phyloP scores from a whole-genome alignment of 1,140 invertebrate species.

The Lineus longissimus region DNA sequence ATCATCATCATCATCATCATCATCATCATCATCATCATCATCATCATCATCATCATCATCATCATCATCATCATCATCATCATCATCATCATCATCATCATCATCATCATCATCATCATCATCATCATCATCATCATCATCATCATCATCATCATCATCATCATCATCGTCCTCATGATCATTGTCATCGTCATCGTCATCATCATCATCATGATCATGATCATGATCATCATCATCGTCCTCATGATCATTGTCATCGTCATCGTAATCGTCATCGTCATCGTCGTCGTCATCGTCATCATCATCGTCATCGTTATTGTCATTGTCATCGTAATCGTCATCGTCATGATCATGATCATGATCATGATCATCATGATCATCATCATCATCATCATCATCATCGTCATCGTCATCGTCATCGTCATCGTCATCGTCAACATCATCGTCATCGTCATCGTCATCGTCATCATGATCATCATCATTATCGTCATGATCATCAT shows the following conservation, averaged over 20 bases:
- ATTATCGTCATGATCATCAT: too few relatives aligned
- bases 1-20: slow-evolving; percentile 9
- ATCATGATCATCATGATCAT: slow-evolving; percentile 9
- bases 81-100: slow-evolving; percentile 13
- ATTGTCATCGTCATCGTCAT: slow-evolving; percentile 13
- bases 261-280: too few relatives aligned
- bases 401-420: slow-evolving; percentile 8
- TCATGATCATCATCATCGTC: slow-evolving; percentile 9
- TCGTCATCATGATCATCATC: too few relatives aligned
- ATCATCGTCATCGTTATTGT: neutral
- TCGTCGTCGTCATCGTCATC: too few relatives aligned
- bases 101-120: slow-evolving; percentile 17
- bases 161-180: slow-evolving; percentile 16
- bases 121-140: slow-evolving; percentile 13
- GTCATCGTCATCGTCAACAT: too few relatives aligned
- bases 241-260: too few relatives aligned
- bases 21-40: slow-evolving; percentile 13
- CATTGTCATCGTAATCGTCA: too few relatives aligned
- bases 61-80: slow-evolving; percentile 10
- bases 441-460: too few relatives aligned
- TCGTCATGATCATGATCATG: too few relatives aligned
- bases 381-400: slow-evolving; percentile 12
- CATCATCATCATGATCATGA: slow-evolving; percentile 18
- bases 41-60: slow-evolving; percentile 13
- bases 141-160: slow-evolving; percentile 14